phyloP scores from a whole-genome alignment of 2,797 vertebrate species.

The Arctocebus calabarensis region DNA sequence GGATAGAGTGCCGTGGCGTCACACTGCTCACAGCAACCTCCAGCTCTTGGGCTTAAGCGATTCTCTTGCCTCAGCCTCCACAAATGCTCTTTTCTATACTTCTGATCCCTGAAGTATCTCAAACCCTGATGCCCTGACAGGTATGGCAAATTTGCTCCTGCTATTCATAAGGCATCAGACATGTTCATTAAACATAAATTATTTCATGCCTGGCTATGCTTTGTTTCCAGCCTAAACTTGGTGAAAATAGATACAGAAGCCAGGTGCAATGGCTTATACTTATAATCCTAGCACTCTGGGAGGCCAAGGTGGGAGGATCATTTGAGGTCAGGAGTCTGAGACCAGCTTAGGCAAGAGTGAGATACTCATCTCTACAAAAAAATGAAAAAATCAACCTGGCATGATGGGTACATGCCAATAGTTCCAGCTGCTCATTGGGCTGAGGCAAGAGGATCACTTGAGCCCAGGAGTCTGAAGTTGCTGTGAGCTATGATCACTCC shows the following conservation, averaged over 20 bases:
- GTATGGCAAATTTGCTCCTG: not conserved
- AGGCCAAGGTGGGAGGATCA: not conserved
- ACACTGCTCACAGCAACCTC: too few relatives aligned
- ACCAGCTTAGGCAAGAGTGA: not conserved
- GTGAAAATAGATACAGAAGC: not conserved
- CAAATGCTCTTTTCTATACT: not conserved
- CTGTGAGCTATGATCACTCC: not conserved
- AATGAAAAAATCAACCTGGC: not conserved
- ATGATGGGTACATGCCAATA: not conserved
- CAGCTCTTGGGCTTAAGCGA: too few relatives aligned
- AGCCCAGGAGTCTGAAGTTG: not conserved
- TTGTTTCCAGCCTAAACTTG: not conserved
- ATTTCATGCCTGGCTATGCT: not conserved
- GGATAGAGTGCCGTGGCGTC: too few relatives aligned
- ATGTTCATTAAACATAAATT: not conserved
- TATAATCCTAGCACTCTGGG: not conserved
- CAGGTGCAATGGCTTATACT: not conserved
- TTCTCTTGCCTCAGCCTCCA: too few relatives aligned
- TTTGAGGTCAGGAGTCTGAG: not conserved
- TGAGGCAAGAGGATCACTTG: not conserved
- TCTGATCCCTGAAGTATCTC: not conserved
- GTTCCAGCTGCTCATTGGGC: not conserved
- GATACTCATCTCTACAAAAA: not conserved
- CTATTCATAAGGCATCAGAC: not conserved
- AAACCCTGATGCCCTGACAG: not conserved